Evolutionary conservation across 2,797 vertebrate genomes (phyloP), one percentile per base, ranked within the genome.

Genomic region (Toxotes lorentzi): DNA sequence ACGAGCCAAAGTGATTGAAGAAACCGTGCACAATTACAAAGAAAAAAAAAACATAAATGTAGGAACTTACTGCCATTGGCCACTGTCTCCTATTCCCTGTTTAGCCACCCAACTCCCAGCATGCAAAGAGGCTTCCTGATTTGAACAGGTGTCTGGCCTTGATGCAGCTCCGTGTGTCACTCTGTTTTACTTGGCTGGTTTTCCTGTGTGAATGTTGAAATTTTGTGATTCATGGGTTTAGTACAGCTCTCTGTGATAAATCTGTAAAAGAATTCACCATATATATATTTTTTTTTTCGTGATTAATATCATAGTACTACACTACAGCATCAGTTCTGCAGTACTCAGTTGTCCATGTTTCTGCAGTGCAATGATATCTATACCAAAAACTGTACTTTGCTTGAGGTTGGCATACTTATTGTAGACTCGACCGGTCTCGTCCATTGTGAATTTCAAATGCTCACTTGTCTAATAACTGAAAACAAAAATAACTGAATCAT

Each of bases 71-170:
- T 68, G 53, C 58, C 38, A 60, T n/a, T 53, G 47, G 32, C 56
- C 62, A 50, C 70, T 74, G 2, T 72, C 27, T 72, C 24, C 9
- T 58, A 6, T 23, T 60, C 34, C n/a, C 13, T 11, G 4, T 40
- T 27, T 59, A 32, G 66, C 48, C 47, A 73, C 27, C 41, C 32
- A n/a, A 12, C 53, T 84, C 75, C 41, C 64, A 66, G 67, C 70
- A 79, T 79, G 74, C 74, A 67, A 73, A 64, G 47, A 73, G 41
- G 23, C 53, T 73, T 67, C 24, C 50, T 30, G 66, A 70, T 35
- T 2, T 86, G 74, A 83, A 84, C 83, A 85, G 74, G 68, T 85
- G 72, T 70, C 71, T 53, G 2, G 27, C n/a, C 50, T 69, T 56
- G 50, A 79, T 75, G 24, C 57, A 60, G n/a, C 43, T 73, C 72